phyloP scores from a whole-genome alignment of 2,113 vertebrate species.

The Bos taurus region DNA sequence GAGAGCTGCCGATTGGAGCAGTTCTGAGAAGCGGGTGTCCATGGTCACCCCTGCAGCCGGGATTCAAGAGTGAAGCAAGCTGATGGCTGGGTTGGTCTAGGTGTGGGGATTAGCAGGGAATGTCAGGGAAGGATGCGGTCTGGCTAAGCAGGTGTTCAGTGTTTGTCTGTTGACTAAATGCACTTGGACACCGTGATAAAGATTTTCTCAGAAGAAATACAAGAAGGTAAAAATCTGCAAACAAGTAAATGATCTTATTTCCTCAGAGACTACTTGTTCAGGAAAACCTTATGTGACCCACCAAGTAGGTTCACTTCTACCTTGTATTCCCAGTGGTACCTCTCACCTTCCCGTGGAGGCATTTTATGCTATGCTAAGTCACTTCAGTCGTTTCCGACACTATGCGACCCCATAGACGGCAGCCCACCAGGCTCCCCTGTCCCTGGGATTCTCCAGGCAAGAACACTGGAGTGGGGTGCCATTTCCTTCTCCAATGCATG shows the following conservation, averaged over 20 bases:
- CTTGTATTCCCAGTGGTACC: too few species aligned
- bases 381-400: too few species aligned
- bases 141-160: not conserved
- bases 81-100: not conserved
- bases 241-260: not conserved
- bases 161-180: not conserved
- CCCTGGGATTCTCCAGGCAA: too few species aligned
- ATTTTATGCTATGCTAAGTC: too few species aligned
- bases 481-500: too few species aligned
- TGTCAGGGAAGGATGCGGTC: not conserved
- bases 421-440: too few species aligned
- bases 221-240: not conserved
- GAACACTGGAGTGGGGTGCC: too few species aligned
- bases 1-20: not conserved
- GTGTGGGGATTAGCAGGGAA: not conserved
- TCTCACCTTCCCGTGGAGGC: not conserved
- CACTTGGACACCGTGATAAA: not conserved
- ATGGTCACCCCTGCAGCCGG: not conserved
- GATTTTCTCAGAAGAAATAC: not conserved
- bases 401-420: too few species aligned
- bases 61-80: not conserved
- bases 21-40: rapidly evolving
- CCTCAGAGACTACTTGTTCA: not conserved
- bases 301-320: not conserved
- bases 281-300: not conserved